These are phyloP conservation scores for Promerops cafer DNA, from an alignment of 2,113 vertebrate species.

Conservation along the genomic window DNA sequence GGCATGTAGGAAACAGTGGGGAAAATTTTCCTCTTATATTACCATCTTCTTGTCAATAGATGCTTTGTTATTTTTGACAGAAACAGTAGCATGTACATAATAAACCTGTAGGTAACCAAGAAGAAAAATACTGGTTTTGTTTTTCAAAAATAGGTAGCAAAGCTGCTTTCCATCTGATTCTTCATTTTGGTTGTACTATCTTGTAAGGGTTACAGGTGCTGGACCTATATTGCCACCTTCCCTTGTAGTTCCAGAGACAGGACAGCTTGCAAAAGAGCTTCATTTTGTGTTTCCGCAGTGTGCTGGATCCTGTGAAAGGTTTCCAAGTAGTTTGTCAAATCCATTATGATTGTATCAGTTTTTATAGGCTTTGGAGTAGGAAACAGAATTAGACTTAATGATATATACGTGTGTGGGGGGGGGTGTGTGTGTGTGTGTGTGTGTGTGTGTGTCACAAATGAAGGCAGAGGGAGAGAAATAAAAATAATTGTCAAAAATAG, in stretches of 20 bases:
- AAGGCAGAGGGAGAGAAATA: neutral
- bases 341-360: neutral
- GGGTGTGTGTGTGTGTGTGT: neutral
- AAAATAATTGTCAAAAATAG: neutral
- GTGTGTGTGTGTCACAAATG: neutral
- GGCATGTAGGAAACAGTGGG: neutral
- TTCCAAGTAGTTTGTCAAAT: neutral
- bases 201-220: neutral
- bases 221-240: neutral
- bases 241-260: neutral
- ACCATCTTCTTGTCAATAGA: neutral
- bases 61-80: neutral
- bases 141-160: neutral
- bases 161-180: neutral
- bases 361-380: neutral
- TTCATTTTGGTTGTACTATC: neutral
- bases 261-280: neutral
- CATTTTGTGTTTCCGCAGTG: rapidly evolving
- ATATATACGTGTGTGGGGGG: rapidly evolving
- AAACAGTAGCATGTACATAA: neutral
- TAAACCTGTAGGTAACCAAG: neutral
- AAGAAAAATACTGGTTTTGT: neutral
- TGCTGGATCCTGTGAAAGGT: neutral
- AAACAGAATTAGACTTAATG: neutral
- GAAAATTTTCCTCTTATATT: neutral